Conservation (phyloP, 2,888 invertebrate genomes). For the Eristalinus sepulchralis region DNA sequence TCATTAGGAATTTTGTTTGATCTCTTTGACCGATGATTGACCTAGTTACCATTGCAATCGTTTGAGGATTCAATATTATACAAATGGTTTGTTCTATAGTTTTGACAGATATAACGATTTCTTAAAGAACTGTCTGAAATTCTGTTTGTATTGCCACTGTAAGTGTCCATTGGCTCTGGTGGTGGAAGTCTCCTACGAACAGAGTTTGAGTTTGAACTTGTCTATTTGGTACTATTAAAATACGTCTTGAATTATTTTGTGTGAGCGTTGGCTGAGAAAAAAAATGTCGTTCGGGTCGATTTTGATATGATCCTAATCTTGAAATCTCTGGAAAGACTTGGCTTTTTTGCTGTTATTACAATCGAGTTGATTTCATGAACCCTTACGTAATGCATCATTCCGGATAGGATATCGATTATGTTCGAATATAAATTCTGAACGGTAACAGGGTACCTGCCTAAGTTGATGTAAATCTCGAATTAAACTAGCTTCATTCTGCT, state of each 20-base stretch:
- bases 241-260: background rate
- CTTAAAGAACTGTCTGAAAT: background rate
- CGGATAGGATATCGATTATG: background rate
- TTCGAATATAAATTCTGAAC: background rate
- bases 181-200: background rate
- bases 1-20: too few species aligned
- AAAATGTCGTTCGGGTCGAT: background rate
- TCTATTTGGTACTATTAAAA: background rate
- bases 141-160: background rate
- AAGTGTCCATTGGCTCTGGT: background rate
- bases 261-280: background rate
- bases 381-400: background rate
- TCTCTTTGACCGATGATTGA: background rate
- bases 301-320: background rate
- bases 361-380: background rate
- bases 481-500: slow-evolving; percentile 5
- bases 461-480: slow-evolving; percentile 11
- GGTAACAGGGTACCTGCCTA: background rate
- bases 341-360: background rate
- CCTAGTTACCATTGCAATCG: background rate
- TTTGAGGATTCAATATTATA: background rate
- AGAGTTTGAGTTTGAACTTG: background rate
- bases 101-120: background rate
- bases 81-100: background rate
- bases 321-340: background rate